Conservation (phyloP, 2,113 vertebrate genomes). For the Anhinga rufa region DNA sequence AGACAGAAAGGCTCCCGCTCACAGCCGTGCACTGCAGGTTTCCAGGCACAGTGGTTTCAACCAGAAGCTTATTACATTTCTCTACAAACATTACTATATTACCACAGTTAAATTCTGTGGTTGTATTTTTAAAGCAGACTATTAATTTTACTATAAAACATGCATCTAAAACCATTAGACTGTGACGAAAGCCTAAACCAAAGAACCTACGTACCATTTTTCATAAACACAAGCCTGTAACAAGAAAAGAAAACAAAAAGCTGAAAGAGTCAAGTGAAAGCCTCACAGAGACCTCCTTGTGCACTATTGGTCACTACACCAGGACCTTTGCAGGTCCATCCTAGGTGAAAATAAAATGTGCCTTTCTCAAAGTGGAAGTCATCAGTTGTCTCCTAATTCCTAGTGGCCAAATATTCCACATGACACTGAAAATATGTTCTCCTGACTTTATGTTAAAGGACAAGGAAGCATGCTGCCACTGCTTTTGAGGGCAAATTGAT, state of each 20-base stretch:
- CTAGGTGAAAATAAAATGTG: not conserved
- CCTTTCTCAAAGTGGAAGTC: not conserved
- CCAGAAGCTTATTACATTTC: not conserved
- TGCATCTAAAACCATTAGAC: not conserved
- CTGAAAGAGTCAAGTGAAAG: not conserved
- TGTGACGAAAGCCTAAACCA: not conserved
- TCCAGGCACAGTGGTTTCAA: not conserved
- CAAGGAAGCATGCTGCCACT: not conserved
- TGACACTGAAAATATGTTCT: not conserved
- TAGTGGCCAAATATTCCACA: fast-evolving
- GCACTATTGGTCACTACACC: not conserved
- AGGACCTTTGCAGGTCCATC: not conserved
- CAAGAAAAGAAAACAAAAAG: not conserved
- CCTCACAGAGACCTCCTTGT: not conserved
- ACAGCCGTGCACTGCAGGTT: not conserved
- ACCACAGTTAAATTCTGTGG: not conserved
- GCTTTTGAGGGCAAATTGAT: not conserved
- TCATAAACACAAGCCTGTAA: not conserved
- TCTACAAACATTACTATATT: not conserved
- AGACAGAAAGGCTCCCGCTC: not conserved
- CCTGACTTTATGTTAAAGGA: not conserved
- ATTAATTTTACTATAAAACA: slow-evolving; percentile 29
- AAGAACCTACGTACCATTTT: not conserved
- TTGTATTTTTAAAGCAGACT: not conserved
- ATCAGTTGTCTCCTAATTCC: not conserved